A percentile compares a stretch with the other conserved stretches of the same genome.
Evolutionary conservation across 1,140 invertebrate species (phyloP).

Genomic region (Drosophila arawakana): DNA sequence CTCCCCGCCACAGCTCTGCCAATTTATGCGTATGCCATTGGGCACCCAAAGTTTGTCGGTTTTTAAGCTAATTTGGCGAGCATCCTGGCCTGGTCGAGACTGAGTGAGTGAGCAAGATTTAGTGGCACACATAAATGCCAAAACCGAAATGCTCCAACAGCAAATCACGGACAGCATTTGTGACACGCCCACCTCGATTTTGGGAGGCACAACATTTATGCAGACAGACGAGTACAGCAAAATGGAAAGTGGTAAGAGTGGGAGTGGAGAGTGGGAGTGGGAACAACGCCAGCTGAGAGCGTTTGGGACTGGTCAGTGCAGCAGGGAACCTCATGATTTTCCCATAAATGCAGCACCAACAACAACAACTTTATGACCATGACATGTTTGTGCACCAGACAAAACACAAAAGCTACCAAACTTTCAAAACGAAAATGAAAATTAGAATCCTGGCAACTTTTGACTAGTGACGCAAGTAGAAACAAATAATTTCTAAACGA

Average conservation of each 20-base stretch:
- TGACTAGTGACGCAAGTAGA: slow-evolving; percentile 5
- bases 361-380: slow-evolving; percentile 13
- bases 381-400: slow-evolving; percentile 52
- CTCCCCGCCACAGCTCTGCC: neutral
- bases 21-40: slow-evolving; percentile 71
- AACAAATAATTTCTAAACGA: slow-evolving; percentile 1
- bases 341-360: slow-evolving; percentile 63
- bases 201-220: slow-evolving; percentile 26
- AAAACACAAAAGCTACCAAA: slow-evolving; percentile 34
- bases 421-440: slow-evolving; percentile 9
- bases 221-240: slow-evolving; percentile 4
- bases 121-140: slow-evolving; percentile 78
- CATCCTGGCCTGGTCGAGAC: slow-evolving; percentile 42
- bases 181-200: slow-evolving; percentile 63
- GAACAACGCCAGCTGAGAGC: neutral
- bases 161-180: slow-evolving; percentile 67
- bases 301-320: slow-evolving; percentile 47
- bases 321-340: slow-evolving; percentile 76
- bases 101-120: slow-evolving; percentile 79
- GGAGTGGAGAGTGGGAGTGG: neutral
- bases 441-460: neutral
- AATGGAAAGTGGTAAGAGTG: neutral
- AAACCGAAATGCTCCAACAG: slow-evolving; percentile 73
- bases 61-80: slow-evolving; percentile 77
- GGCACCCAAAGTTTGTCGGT: slow-evolving; percentile 63